A percentile compares a stretch with the other conserved stretches of the same genome.
Conservation (phyloP, 2,888 invertebrate genomes). For the Eupithecia vulgata region DNA sequence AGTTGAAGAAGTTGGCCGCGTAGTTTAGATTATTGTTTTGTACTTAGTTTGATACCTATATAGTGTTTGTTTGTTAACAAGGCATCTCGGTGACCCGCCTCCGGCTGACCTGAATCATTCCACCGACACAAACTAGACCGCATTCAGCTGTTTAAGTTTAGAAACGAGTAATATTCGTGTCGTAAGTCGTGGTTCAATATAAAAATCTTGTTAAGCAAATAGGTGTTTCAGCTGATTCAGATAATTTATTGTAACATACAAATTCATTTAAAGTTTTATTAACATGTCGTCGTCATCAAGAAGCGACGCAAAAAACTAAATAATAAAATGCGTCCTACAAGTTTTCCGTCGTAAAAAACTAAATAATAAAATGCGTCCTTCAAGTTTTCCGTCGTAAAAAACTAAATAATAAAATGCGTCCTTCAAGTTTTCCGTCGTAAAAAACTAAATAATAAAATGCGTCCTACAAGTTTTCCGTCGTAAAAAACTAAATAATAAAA, state of each 20-base stretch:
- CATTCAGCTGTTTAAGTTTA: neutral
- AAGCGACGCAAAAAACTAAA: conserved; percentile 9
- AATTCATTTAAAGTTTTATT: neutral
- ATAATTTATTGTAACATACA: neutral
- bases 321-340: neutral
- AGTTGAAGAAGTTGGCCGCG: neutral
- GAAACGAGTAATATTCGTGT: neutral
- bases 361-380: neutral
- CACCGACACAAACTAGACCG: neutral
- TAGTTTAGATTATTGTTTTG: neutral
- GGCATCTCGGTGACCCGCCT: neutral
- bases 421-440: conserved; percentile 13
- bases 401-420: neutral
- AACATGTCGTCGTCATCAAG: neutral
- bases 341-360: conserved; percentile 15
- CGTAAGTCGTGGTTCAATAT: neutral
- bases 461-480: conserved; percentile 2
- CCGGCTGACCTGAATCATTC: no score
- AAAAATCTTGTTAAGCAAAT: neutral
- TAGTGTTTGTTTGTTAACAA: neutral
- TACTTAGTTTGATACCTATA: neutral
- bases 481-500: conserved; percentile 21
- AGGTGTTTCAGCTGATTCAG: neutral
- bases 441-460: conserved; percentile 5
- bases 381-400: conserved; percentile 16